A percentile compares a stretch with the other conserved stretches of the same genome.
Evolutionary conservation across 2,797 vertebrate genomes (phyloP).

Genomic region (Cuniculus paca): DNA sequence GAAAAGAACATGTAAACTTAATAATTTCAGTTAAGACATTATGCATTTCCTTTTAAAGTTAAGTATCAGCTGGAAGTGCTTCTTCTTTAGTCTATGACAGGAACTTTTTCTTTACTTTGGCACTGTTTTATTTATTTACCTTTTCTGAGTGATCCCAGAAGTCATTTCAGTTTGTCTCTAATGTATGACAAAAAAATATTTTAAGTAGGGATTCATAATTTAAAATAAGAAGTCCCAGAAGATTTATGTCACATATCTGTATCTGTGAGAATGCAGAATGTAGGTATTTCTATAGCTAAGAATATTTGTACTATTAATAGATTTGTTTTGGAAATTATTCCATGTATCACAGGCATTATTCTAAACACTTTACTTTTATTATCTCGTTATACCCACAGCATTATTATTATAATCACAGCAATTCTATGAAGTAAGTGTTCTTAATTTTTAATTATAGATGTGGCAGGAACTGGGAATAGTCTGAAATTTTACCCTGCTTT

Average conservation of each 20-base stretch:
- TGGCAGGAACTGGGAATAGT: neutral
- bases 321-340: neutral
- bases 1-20: neutral
- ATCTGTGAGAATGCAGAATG: neutral
- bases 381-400: neutral
- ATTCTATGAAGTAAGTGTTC: neutral
- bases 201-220: neutral
- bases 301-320: neutral
- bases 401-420: neutral
- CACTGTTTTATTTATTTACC: neutral
- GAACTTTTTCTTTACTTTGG: neutral
- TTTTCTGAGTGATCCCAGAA: neutral
- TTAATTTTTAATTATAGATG: neutral
- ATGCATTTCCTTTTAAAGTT: neutral
- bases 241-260: neutral
- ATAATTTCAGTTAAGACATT: neutral
- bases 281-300: neutral
- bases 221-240: neutral
- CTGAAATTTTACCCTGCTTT: constrained; percentile 1
- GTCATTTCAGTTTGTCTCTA: constrained; percentile 5
- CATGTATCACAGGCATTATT: neutral
- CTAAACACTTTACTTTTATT: constrained; percentile 57
- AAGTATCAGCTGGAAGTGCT: neutral
- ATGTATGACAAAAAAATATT: neutral
- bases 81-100: neutral